Base-by-base conservation (phyloP, 2,113 vertebrate genomes). In the Tonatia bakeri region DNA sequence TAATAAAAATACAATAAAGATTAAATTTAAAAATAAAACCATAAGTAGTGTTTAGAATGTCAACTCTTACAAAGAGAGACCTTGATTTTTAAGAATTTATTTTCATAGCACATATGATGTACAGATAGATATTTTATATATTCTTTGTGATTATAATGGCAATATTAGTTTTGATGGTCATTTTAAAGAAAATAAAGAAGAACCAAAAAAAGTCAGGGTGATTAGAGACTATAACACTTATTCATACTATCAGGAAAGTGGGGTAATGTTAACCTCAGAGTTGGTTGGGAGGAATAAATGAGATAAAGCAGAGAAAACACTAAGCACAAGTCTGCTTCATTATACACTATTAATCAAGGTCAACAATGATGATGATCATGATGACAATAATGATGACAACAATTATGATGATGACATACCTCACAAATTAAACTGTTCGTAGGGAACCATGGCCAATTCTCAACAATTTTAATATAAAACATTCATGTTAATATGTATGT, bases 381-480 rank as follows among this genome's bases (percentile, higher is more conserved):
- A 50, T 56, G 47, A 38, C 5, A 31, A 31, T 24, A 61, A 36
- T 50, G 15, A 43, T 52, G 54, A n/a, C 7, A 24, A 31, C 9
- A 38, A 80, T 52, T 28, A 82, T 70, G 50, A 54, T 45, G 40
- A 50, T 36, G 26, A 59, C 16, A 76, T 24, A 50, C 36, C 43
- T 64, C 36, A 95, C 4, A 86, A 95, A 59, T 90, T 24, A 76
- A 52, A 67, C 33, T 75, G 59, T 33, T 77, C 33, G 52, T 64
- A 45, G 43, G 36, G 24, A 75, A 28, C 26, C 72, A 75, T 22
- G 33, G 47, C 40, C 38, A 89, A 80, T 50, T 70, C 64, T 89
- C n/a, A 96, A 92, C 50, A 82, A 65, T 64, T 94, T 95, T 40
- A 86, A 87, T 72, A 64, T 69, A 84, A 87, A 92, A 22, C 13